phyloP scores from a whole-genome alignment of 1,140 invertebrate species.

The Drosophila ficusphila region DNA sequence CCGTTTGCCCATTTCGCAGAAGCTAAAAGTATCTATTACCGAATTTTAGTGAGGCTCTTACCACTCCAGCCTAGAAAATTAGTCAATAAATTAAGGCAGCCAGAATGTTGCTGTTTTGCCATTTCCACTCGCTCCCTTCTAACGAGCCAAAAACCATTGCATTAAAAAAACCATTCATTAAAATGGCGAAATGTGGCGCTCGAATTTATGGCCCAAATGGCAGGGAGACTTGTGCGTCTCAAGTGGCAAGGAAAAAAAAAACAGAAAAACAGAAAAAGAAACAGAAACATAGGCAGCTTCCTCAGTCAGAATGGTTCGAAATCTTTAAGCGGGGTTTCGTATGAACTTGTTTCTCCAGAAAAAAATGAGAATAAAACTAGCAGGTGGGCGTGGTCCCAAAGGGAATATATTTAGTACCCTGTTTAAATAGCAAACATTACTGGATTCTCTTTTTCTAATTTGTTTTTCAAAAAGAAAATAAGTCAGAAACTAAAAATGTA shows the following conservation, averaged over 20 bases:
- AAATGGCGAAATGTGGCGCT: slow-evolving; percentile 78
- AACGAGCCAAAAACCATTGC: slow-evolving; percentile 77
- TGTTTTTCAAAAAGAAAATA: no score
- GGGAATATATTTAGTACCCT: background rate
- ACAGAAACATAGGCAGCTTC: slow-evolving; percentile 19
- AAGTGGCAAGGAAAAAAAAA: slow-evolving; percentile 41
- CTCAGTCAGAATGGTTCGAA: background rate
- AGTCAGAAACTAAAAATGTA: no score
- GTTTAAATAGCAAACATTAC: background rate
- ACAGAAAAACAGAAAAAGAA: slow-evolving; percentile 16
- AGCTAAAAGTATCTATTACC: slow-evolving; percentile 73
- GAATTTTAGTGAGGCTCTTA: background rate
- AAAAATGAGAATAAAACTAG: background rate
- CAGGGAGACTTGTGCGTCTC: slow-evolving; percentile 32
- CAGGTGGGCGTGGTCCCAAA: background rate
- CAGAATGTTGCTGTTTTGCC: slow-evolving; percentile 6
- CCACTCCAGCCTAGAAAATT: slow-evolving; percentile 48
- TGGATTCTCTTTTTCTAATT: no score
- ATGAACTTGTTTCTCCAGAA: background rate
- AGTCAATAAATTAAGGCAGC: slow-evolving; percentile 76
- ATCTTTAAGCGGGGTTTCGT: slow-evolving; percentile 17
- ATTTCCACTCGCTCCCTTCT: slow-evolving; percentile 12
- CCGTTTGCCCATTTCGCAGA: slow-evolving; percentile 45
- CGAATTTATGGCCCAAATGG: slow-evolving; percentile 67
- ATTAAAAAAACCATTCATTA: slow-evolving; percentile 82